phyloP scores from a whole-genome alignment of 2,888 invertebrate genomes.

The Caradrina clavipalpis region DNA sequence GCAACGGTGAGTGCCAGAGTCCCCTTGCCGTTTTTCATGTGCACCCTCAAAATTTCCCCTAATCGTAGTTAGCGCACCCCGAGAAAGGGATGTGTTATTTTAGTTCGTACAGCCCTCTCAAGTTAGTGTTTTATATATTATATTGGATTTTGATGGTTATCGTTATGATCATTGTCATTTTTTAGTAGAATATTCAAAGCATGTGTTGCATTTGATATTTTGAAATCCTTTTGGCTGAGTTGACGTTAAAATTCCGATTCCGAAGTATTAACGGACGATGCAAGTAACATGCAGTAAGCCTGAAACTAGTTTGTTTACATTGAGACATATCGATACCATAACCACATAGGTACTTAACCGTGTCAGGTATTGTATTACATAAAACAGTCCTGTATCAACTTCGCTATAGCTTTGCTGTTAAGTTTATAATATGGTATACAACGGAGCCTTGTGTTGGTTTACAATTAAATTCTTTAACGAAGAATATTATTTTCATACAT shows the following conservation, averaged over 20 bases:
- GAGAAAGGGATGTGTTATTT: constrained; percentile 84
- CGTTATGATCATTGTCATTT: constrained; percentile 2
- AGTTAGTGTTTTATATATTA: constrained; percentile 42
- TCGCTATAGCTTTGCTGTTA: constrained; percentile 24
- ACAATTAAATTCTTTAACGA: neutral
- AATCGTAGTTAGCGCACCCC: constrained; percentile 85
- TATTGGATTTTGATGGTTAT: constrained; percentile 32
- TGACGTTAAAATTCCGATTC: neutral
- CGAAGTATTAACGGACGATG: constrained; percentile 48
- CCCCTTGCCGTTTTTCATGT: constrained; percentile 76
- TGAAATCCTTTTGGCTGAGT: neutral
- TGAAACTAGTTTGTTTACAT: constrained; percentile 78
- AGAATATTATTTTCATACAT: neutral
- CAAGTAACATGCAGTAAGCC: constrained; percentile 62
- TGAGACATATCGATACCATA: constrained; percentile 73
- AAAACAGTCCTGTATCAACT: constrained; percentile 67
- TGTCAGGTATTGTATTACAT: constrained; percentile 81
- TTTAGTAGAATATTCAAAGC: neutral
- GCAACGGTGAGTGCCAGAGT: constrained; percentile 90
- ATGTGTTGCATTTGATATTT: neutral
- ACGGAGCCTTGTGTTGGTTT: neutral
- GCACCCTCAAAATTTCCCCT: constrained; percentile 88
- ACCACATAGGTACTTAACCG: constrained; percentile 68
- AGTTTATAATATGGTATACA: constrained; percentile 12
- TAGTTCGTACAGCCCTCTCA: constrained; percentile 73